phyloP scores from a whole-genome alignment of 2,888 invertebrate species.

The Dendrolimus pini region DNA sequence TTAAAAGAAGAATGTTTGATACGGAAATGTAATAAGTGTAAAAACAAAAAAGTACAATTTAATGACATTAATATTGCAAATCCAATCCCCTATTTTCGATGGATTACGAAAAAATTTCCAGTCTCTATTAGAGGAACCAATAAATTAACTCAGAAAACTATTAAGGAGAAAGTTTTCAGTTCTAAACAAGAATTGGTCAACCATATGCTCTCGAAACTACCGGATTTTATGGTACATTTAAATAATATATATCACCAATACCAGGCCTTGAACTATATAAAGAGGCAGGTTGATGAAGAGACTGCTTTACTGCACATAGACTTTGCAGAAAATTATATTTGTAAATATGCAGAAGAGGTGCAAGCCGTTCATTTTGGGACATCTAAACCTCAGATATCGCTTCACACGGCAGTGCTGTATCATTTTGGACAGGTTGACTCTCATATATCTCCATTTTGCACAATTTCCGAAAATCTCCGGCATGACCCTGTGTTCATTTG shows the following conservation, averaged over 20 bases:
- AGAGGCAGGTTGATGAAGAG: not conserved
- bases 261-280: not conserved
- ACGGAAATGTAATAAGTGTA: slow-evolving; percentile 3
- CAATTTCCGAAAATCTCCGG: slow-evolving; percentile 10
- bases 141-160: slow-evolving; percentile 1
- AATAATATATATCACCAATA: slow-evolving; percentile 1
- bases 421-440: not conserved
- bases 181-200: not conserved
- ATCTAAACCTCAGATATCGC: slow-evolving; percentile 14
- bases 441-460: slow-evolving; percentile 10
- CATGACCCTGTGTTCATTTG: slow-evolving; percentile 15
- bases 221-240: not conserved
- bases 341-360: slow-evolving; percentile 7
- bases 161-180: slow-evolving; percentile 1
- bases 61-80: not conserved
- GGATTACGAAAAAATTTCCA: not conserved
- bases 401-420: slow-evolving; percentile 18
- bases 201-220: not conserved
- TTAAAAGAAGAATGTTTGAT: not conserved
- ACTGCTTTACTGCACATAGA: slow-evolving; percentile 2
- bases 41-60: not conserved
- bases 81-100: not conserved
- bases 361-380: slow-evolving; percentile 11
- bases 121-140: slow-evolving; percentile 1
- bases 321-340: slow-evolving; percentile 9